Evolutionary conservation across 2,113 vertebrate genomes (phyloP).

Genomic region (Salminus brasiliensis): DNA sequence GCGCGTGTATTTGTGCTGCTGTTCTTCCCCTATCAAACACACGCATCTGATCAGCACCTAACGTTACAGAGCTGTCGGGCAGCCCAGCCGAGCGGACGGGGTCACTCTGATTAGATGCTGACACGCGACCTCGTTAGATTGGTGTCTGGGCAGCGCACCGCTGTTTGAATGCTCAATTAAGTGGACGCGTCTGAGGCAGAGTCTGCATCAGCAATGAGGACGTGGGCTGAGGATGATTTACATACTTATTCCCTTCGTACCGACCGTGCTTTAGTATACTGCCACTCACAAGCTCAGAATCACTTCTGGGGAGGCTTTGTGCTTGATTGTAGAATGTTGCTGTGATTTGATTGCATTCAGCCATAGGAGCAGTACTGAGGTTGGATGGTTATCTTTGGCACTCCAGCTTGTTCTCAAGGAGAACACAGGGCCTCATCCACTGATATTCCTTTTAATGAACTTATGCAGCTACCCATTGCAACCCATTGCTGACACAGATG

Average conservation of each 20-base stretch:
- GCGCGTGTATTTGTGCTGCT: neutral
- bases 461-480: no score
- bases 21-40: neutral
- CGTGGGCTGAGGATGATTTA: neutral
- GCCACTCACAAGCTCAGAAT: no score
- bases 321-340: no score
- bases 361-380: no score
- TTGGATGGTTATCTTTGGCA: no score
- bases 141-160: conserved; percentile 16
- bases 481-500: no score
- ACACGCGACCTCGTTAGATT: conserved; percentile 35
- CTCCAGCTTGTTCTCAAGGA: no score
- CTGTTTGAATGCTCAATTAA: conserved; percentile 31
- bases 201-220: conserved; percentile 13
- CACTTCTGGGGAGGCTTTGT: no score
- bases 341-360: no score
- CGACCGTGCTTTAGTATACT: no score
- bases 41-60: conserved; percentile 4
- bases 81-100: neutral
- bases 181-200: neutral
- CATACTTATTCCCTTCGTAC: conserved; percentile 8
- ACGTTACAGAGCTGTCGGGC: neutral
- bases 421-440: no score
- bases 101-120: conserved; percentile 18
- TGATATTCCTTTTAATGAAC: no score